Evolutionary conservation across 2,888 invertebrate species (phyloP), one percentile per base, ranked within the genome.

Genomic region (Spisula solida): DNA sequence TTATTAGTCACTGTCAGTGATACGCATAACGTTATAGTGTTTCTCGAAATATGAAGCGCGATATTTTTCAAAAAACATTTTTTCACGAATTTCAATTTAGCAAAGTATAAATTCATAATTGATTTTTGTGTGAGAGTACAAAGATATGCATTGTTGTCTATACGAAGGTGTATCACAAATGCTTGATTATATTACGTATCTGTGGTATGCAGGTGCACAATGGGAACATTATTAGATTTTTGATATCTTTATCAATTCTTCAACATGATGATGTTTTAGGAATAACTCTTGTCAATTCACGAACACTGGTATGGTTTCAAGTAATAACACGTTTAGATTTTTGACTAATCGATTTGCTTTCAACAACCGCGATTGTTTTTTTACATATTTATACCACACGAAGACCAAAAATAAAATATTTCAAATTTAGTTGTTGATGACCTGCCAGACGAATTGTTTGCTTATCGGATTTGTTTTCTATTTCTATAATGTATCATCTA

Each of bases 321-420:
- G 20, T 25, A 2, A 78, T 47, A 78, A 8, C n/a, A 29, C 34
- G 34, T 78, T 29, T 16, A 78, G 2, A 78, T 31, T 12, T 34
- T 41, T 78, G 78, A 78, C 16, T 20, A 47, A 78, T 66, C 60
- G 60, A 66, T 25, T 66, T 25, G n/a, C 60, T 66, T 66, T 66
- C 60, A 75, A 31, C 75, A 75, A 75, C 18, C 34, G 14, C 31
- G 1, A 75, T 31, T 75, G 34, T 75, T 75, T 75, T 75, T 34
- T 75, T 31, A 41, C 41, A 41, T 41, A 41, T 41, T 41, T 41
- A 34, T 34, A 34, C 31, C 29, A 16, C 34, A 4, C 18, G 75
- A 75, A 31, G 0, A 31, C 18, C 31, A 0, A 34, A 75, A 75
- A 75, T 34, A 34, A 75, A 75, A 75, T 1, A 34, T 34, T 75